A percentile compares a stretch with the other conserved stretches of the same genome.
Evolutionary conservation across 2,888 invertebrate genomes (phyloP).

Genomic region (Spisula subtruncata): DNA sequence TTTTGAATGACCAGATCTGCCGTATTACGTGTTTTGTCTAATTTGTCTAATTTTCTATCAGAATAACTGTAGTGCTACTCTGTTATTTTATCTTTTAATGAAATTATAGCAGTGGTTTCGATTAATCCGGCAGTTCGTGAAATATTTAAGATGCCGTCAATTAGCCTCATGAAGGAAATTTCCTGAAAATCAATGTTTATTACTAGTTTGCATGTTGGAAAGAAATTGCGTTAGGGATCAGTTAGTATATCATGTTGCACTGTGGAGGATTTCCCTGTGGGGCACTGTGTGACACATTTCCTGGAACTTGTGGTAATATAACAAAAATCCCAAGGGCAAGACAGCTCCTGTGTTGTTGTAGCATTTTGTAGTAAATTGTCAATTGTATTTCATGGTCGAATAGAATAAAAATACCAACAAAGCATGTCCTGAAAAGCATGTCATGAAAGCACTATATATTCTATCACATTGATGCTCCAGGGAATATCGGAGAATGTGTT

Average conservation of each 20-base stretch:
- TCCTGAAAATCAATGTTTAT: conserved; percentile 50
- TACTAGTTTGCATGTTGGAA: conserved; percentile 42
- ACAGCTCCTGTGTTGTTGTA: background rate
- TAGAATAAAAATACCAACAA: background rate
- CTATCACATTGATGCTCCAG: background rate
- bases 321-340: background rate
- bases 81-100: background rate
- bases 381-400: background rate
- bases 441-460: background rate
- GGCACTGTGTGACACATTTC: conserved; percentile 33
- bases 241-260: conserved; percentile 12
- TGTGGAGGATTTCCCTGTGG: conserved; percentile 44
- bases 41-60: background rate
- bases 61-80: background rate
- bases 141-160: conserved; percentile 48
- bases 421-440: background rate
- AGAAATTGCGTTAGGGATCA: background rate
- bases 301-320: background rate
- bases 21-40: no score
- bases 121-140: conserved; percentile 44
- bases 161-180: conserved; percentile 22
- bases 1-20: background rate
- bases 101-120: conserved; percentile 5
- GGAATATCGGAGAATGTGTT: background rate
- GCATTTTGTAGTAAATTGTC: background rate